A percentile compares a stretch with the other conserved stretches of the same genome.
Evolutionary conservation across 1,140 invertebrate genomes (phyloP).

Genomic region (Scylla paramamosain): DNA sequence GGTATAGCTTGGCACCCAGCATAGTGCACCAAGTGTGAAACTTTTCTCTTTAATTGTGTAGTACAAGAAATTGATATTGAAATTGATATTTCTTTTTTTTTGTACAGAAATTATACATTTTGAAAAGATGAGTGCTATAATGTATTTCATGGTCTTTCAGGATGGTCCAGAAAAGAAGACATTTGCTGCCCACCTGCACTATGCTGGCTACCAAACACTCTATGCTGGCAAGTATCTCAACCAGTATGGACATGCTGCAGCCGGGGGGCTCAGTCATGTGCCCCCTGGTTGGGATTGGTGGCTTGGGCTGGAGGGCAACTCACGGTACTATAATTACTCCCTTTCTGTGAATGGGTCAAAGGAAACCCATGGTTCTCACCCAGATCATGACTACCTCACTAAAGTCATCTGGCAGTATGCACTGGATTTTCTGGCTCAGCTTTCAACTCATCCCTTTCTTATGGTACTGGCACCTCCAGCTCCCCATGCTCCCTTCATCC

Average conservation of each 20-base stretch:
- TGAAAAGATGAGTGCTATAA: too few relatives aligned
- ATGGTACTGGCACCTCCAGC: conserved; percentile 92
- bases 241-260: conserved; percentile 85
- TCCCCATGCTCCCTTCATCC: conserved; percentile 90
- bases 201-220: conserved; percentile 87
- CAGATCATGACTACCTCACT: conserved; percentile 88
- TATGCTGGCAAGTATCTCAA: conserved; percentile 94
- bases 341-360: conserved; percentile 90
- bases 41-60: too few relatives aligned
- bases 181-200: conserved; percentile 86
- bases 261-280: conserved; percentile 85
- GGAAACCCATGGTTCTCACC: conserved; percentile 82
- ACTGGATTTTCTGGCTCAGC: conserved; percentile 82
- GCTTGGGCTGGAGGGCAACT: conserved; percentile 90
- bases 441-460: conserved; percentile 85
- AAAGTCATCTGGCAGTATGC: conserved; percentile 89
- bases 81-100: too few relatives aligned
- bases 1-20: too few relatives aligned
- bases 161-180: conserved; percentile 84
- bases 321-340: conserved; percentile 92
- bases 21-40: too few relatives aligned
- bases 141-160: conserved; percentile 57
- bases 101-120: too few relatives aligned
- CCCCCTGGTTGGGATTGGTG: conserved; percentile 92
- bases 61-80: too few relatives aligned